phyloP scores from a whole-genome alignment of 2,888 invertebrate genomes.

The Ochropacha duplaris region DNA sequence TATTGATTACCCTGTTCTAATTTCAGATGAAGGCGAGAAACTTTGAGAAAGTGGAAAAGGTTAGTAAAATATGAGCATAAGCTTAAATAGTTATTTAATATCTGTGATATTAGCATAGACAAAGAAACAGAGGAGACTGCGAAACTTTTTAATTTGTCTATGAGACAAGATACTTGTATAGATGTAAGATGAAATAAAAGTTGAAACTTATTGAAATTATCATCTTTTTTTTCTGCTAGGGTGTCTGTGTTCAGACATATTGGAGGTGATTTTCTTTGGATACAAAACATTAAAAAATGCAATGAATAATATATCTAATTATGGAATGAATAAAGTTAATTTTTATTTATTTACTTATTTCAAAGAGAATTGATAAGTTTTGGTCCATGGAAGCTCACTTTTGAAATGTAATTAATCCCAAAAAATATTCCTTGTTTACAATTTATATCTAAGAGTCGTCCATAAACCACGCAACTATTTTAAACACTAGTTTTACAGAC shows the following conservation, averaged over 20 bases:
- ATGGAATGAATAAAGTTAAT: conserved; percentile 1
- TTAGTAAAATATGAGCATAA: conserved; percentile 80
- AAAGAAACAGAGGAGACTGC: not conserved
- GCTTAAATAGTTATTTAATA: conserved; percentile 23
- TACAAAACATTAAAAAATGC: conserved; percentile 13
- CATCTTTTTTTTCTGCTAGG: conserved; percentile 76
- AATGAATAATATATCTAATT: not conserved
- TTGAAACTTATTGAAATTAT: conserved; percentile 33
- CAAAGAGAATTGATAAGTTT: conserved; percentile 9
- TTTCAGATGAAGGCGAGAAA: conserved; percentile 98
- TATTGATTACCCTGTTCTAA: not conserved
- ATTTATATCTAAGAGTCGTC: conserved; percentile 6
- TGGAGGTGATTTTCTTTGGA: conserved; percentile 73
- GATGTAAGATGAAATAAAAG: conserved; percentile 64
- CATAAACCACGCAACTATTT: not conserved
- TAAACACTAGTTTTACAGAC: not conserved
- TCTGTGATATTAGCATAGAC: conserved; percentile 38
- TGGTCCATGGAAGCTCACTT: conserved; percentile 66
- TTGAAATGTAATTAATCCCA: conserved; percentile 62
- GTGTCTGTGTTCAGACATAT: conserved; percentile 77
- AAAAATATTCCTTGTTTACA: conserved; percentile 20
- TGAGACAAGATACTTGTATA: conserved; percentile 16
- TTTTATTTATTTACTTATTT: not conserved
- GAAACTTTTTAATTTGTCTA: conserved; percentile 10
- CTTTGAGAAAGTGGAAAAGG: conserved; percentile 99